Conservation (phyloP, 2,113 vertebrate genomes). For the Narcine bancroftii region DNA sequence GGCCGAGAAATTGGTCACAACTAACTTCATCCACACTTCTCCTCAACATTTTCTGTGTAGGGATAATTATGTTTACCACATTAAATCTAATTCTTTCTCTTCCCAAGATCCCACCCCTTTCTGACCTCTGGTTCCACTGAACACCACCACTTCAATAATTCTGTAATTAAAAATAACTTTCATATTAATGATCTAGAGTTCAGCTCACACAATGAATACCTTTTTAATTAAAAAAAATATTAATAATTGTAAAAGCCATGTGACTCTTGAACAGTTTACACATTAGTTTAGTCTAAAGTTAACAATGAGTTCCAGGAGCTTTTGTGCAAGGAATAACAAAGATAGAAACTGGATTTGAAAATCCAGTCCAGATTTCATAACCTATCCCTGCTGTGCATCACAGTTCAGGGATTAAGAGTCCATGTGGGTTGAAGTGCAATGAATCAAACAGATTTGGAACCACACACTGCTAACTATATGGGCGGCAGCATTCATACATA, state of each 20-base stretch:
- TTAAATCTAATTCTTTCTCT: not conserved
- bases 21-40: not conserved
- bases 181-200: not conserved
- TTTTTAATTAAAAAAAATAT: not conserved
- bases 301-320: not conserved
- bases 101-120: not conserved
- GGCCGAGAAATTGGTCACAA: not conserved
- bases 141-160: not conserved
- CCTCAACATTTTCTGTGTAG: not conserved
- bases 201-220: not conserved
- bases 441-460: conserved; percentile 68
- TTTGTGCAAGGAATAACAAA: not conserved
- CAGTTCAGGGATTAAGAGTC: conserved; percentile 59
- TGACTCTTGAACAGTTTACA: not conserved
- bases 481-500: conserved; percentile 74
- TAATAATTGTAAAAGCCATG: not conserved
- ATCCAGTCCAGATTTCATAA: conserved; percentile 61
- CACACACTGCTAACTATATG: conserved; percentile 62
- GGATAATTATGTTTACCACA: not conserved
- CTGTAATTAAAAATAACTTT: not conserved
- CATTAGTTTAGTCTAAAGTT: not conserved
- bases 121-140: no score
- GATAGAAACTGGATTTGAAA: conserved; percentile 34
- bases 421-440: conserved; percentile 53
- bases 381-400: conserved; percentile 51